A percentile compares a stretch with the other conserved stretches of the same genome.
Conservation (phyloP, 2,888 invertebrate genomes). For the Busseola fusca region DNA sequence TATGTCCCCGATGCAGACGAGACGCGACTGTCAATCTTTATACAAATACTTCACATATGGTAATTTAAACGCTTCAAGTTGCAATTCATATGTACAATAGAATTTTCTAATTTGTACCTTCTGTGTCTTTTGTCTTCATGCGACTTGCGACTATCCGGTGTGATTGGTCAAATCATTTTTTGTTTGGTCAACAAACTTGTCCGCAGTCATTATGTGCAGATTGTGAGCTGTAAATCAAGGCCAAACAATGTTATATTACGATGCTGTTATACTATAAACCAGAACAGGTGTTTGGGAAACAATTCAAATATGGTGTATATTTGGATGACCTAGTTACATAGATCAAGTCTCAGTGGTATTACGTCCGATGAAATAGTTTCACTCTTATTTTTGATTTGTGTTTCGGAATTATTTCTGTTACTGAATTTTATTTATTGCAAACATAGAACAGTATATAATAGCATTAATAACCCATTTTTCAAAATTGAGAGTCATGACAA, state of each 20-base stretch:
- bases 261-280: constrained; percentile 64
- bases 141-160: constrained; percentile 32
- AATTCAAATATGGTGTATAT: constrained; percentile 62
- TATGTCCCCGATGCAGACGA: constrained; percentile 78
- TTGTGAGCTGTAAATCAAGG: constrained; percentile 72
- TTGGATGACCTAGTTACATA: constrained; percentile 63
- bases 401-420: constrained; percentile 29
- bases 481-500: constrained; percentile 18
- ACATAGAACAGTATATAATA: constrained; percentile 6
- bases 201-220: constrained; percentile 62
- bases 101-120: constrained; percentile 67
- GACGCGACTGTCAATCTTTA: constrained; percentile 77
- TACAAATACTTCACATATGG: constrained; percentile 78
- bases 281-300: constrained; percentile 68
- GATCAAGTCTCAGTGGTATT: constrained; percentile 32
- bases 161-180: constrained; percentile 54
- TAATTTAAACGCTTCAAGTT: constrained; percentile 69
- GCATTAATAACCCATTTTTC: constrained; percentile 16
- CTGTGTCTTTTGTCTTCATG: constrained; percentile 54
- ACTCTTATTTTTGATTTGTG: constrained; percentile 35
- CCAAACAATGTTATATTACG: constrained; percentile 70
- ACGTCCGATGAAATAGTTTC: constrained; percentile 31
- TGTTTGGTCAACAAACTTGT: constrained; percentile 61
- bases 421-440: constrained; percentile 12
- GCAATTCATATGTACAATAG: constrained; percentile 62